phyloP scores from a whole-genome alignment of 2,888 invertebrate genomes.

The Lithophane semibrunnea region DNA sequence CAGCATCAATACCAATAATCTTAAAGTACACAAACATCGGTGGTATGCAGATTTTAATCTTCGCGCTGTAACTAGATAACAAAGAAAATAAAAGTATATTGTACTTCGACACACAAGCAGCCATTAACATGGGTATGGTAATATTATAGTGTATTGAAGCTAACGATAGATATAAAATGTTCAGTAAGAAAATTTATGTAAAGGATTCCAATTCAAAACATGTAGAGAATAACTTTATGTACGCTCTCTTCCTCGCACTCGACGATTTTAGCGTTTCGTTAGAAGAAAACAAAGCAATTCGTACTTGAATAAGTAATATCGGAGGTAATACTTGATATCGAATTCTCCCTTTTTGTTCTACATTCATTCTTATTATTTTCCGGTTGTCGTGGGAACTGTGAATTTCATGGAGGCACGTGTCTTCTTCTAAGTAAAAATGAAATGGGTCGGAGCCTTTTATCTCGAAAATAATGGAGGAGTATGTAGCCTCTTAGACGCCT shows the following conservation, averaged over 20 bases:
- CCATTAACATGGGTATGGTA: conserved; percentile 60
- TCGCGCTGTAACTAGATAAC: conserved; percentile 63
- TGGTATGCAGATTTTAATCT: conserved; percentile 67
- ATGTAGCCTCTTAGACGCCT: conserved; percentile 35
- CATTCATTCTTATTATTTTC: conserved; percentile 73
- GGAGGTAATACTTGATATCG: conserved; percentile 73
- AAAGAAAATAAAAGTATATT: conserved; percentile 65
- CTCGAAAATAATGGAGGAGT: conserved; percentile 45
- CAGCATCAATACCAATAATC: conserved; percentile 64
- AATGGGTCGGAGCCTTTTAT: conserved; percentile 53
- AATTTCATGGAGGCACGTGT: conserved; percentile 67
- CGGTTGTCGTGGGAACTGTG: conserved; percentile 69
- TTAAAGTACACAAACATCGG: conserved; percentile 62
- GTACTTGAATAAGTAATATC: conserved; percentile 72
- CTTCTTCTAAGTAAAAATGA: conserved; percentile 61
- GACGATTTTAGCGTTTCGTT: conserved; percentile 67
- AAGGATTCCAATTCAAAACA: conserved; percentile 61
- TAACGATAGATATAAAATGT: conserved; percentile 57
- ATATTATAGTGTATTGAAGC: conserved; percentile 51
- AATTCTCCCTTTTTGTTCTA: conserved; percentile 63
- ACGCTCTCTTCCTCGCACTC: conserved; percentile 58
- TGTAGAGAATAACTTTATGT: conserved; percentile 66
- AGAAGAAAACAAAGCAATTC: conserved; percentile 75
- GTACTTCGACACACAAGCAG: conserved; percentile 44
- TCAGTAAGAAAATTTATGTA: conserved; percentile 62